Conservation (phyloP, 2,888 invertebrate species). For the Portevinia maculata region DNA sequence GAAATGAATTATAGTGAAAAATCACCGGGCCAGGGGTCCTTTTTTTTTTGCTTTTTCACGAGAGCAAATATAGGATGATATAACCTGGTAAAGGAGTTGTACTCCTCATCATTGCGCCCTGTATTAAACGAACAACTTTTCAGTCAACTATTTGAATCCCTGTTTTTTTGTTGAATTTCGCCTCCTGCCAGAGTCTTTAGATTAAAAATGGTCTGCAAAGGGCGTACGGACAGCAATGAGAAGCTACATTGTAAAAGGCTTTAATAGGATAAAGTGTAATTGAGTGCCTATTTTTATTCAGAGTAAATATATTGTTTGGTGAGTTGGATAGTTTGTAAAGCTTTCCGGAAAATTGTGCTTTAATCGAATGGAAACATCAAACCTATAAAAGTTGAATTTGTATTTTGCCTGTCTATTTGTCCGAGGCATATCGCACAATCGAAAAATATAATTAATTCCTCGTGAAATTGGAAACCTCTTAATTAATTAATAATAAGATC, state of each 20-base stretch:
- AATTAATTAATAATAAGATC: too few relatives aligned
- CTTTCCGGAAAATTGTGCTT: constrained; percentile 8
- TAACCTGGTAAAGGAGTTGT: constrained; percentile 26
- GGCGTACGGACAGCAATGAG: constrained; percentile 9
- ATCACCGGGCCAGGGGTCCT: constrained; percentile 14
- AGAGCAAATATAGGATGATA: not conserved
- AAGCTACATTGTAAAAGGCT: constrained; percentile 38
- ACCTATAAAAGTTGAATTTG: constrained; percentile 11
- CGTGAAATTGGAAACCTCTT: too few relatives aligned
- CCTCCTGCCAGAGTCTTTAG: constrained; percentile 10
- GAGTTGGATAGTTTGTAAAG: constrained; percentile 8
- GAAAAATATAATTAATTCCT: too few relatives aligned
- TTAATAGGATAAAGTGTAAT: constrained; percentile 67
- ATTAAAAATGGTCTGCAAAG: constrained; percentile 28
- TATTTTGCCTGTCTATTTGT: not conserved
- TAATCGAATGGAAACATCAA: constrained; percentile 54
- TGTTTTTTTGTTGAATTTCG: constrained; percentile 14
- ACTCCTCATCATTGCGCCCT: constrained; percentile 31
- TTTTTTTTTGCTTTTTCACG: not conserved
- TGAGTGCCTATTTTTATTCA: constrained; percentile 62
- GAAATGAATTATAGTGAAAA: constrained; percentile 41
- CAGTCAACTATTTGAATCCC: constrained; percentile 58
- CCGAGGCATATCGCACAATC: too few relatives aligned
- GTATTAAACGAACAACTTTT: constrained; percentile 63
- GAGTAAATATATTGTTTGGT: constrained; percentile 42